Conservation (phyloP, 2,113 vertebrate genomes). For the Pollachius pollachius region DNA sequence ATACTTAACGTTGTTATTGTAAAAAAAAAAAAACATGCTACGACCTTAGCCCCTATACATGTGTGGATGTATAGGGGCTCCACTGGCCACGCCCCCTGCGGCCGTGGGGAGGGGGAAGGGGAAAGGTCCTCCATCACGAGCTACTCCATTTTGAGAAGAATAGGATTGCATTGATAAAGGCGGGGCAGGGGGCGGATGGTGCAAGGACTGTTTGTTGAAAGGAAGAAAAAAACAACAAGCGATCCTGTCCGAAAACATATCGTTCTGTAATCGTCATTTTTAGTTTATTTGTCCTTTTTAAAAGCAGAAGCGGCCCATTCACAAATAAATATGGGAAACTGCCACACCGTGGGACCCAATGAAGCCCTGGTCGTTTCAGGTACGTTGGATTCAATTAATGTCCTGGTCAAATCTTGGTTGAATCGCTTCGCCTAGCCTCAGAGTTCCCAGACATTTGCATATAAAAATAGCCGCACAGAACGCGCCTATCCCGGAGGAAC, state of each 20-base stretch:
- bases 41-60: no score
- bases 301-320: not conserved
- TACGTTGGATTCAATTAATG: slow-evolving; percentile 48
- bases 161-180: slow-evolving; percentile 25
- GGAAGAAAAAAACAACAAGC: not conserved
- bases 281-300: no score
- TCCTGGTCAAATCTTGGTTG: no score
- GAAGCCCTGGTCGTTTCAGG: slow-evolving; percentile 94
- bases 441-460: no score
- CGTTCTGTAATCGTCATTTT: no score
- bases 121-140: not conserved
- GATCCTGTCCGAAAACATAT: not conserved
- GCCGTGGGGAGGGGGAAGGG: not conserved
- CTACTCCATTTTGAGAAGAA: slow-evolving; percentile 20
- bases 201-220: no score
- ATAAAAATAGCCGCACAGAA: no score
- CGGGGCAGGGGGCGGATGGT: slow-evolving; percentile 1
- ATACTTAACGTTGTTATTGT: no score
- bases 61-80: not conserved
- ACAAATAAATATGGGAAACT: slow-evolving; percentile 81
- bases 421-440: no score
- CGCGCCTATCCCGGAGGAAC: no score
- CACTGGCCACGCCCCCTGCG: not conserved
- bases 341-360: slow-evolving; percentile 90
- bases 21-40: no score